phyloP scores from a whole-genome alignment of 1,140 invertebrate species.

The Plectus sambesii region DNA sequence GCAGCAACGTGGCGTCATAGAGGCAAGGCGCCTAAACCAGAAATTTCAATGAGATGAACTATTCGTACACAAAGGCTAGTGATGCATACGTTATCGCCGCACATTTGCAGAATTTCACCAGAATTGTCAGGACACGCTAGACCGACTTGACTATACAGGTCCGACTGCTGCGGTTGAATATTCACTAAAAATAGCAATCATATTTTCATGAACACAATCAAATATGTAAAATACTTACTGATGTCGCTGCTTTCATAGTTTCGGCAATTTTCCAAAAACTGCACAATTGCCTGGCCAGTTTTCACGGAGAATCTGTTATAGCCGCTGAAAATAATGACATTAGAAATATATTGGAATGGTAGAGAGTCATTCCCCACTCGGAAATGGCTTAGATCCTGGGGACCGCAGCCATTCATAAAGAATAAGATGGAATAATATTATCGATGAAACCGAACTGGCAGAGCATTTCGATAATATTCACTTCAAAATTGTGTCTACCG shows the following conservation, averaged over 20 bases:
- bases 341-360: constrained; percentile 6
- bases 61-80: no score
- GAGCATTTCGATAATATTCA: constrained; percentile 17
- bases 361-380: constrained; percentile 3
- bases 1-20: constrained; percentile 36
- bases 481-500: constrained; percentile 12
- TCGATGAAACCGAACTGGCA: constrained; percentile 18
- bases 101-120: constrained; percentile 30
- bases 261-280: constrained; percentile 35
- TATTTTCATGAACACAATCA: neutral
- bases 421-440: neutral
- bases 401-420: constrained; percentile 8
- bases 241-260: constrained; percentile 37
- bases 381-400: constrained; percentile 15
- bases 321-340: constrained; percentile 20
- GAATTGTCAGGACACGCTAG: constrained; percentile 40
- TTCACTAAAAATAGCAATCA: constrained; percentile 29
- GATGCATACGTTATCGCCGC: constrained; percentile 33
- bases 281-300: constrained; percentile 35
- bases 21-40: constrained; percentile 31
- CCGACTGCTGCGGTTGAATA: constrained; percentile 32
- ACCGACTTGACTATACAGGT: constrained; percentile 25
- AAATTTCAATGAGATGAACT: constrained; percentile 8
- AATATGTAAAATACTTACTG: constrained; percentile 11
- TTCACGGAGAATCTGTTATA: constrained; percentile 22